phyloP scores from a whole-genome alignment of 2,113 vertebrate species.

The Campylomormyrus tamandua region DNA sequence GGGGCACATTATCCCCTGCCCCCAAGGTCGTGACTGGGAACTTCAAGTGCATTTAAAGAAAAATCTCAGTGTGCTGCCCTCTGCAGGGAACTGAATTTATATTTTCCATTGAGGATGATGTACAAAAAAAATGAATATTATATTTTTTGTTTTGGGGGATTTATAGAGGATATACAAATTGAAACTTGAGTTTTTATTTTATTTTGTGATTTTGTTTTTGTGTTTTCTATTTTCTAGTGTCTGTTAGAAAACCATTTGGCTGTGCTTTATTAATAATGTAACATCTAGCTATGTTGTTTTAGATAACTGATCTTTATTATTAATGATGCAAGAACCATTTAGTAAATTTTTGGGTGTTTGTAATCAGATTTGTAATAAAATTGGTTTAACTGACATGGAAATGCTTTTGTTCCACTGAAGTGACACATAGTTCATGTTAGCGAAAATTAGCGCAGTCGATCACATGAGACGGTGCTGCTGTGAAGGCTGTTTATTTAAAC shows the following conservation, averaged over 20 bases:
- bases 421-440: neutral
- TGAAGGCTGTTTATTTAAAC: conserved; percentile 14
- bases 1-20: conserved; percentile 25
- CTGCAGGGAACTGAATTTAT: conserved; percentile 34
- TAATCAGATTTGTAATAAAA: conserved; percentile 72
- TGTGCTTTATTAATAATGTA: conserved; percentile 47
- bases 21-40: conserved; percentile 29
- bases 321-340: conserved; percentile 38
- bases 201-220: conserved; percentile 31
- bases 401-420: neutral
- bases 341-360: conserved; percentile 58
- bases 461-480: neutral
- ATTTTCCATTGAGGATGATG: conserved; percentile 34
- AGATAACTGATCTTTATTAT: conserved; percentile 41
- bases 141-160: conserved; percentile 43
- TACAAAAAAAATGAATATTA: conserved; percentile 34
- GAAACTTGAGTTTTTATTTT: conserved; percentile 54
- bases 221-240: conserved; percentile 28
- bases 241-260: conserved; percentile 45
- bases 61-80: conserved; percentile 28
- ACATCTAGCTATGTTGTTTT: conserved; percentile 58
- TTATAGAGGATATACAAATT: conserved; percentile 45
- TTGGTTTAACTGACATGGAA: conserved; percentile 44
- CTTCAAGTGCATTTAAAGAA: conserved; percentile 35
- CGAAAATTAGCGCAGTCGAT: neutral